A percentile compares a stretch with the other conserved stretches of the same genome.
Conservation (phyloP, 2,113 vertebrate species). For the Dromaius novaehollandiae region DNA sequence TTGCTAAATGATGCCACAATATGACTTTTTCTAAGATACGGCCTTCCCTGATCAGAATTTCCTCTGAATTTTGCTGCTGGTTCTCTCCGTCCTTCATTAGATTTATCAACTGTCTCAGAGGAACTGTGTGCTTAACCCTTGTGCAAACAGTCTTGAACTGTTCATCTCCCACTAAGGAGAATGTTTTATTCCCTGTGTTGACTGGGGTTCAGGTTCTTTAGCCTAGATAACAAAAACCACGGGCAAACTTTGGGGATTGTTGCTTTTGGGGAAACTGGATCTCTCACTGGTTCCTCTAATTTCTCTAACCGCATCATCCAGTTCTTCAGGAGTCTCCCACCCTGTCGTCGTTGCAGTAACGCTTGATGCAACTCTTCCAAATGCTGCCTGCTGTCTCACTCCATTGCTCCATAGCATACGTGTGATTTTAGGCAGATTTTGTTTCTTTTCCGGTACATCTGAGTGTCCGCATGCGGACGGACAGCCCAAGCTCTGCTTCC, state of each 20-base stretch:
- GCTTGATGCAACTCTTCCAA: background rate
- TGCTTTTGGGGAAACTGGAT: background rate
- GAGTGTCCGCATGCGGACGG: background rate
- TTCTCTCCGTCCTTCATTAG: background rate
- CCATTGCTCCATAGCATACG: background rate
- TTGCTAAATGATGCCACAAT: background rate
- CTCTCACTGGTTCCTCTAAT: background rate
- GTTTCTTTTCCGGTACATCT: too few relatives aligned
- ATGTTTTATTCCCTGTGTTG: background rate
- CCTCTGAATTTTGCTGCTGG: background rate
- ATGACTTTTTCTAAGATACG: background rate
- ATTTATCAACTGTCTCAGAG: background rate
- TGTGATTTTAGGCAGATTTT: background rate
- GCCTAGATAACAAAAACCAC: background rate
- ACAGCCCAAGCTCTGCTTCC: background rate
- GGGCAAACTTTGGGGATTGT: background rate
- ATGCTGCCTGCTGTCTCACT: too few relatives aligned
- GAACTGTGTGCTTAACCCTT: background rate
- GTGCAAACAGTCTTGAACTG: background rate
- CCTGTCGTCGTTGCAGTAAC: background rate
- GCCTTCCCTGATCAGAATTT: background rate
- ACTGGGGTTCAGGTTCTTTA: background rate
- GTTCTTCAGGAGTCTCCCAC: background rate
- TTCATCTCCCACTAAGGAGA: background rate
- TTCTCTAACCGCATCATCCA: background rate